Conservation (phyloP, 2,888 invertebrate genomes). For the Epirrita christyi region DNA sequence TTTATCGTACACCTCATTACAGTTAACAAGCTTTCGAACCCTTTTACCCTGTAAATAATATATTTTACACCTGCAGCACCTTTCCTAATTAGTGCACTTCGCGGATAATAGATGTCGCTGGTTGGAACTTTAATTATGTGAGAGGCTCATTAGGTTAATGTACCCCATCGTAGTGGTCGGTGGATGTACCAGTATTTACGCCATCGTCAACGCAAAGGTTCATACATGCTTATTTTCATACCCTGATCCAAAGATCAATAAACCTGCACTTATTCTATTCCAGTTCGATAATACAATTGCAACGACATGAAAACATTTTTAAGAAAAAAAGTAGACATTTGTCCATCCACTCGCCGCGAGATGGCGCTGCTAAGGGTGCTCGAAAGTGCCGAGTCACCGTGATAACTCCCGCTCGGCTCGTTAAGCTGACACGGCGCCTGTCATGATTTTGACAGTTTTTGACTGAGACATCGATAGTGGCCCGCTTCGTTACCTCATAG, state of each 20-base stretch:
- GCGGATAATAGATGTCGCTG: constrained; percentile 11
- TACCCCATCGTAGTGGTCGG: background rate
- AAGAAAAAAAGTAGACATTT: constrained; percentile 10
- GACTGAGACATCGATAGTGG: constrained; percentile 83
- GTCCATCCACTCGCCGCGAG: constrained; percentile 63
- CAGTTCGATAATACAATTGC: no score
- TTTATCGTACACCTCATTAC: constrained; percentile 82
- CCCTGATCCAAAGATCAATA: no score
- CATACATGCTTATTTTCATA: no score
- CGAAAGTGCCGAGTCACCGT: constrained; percentile 65
- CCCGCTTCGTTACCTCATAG: constrained; percentile 75
- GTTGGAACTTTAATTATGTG: constrained; percentile 7
- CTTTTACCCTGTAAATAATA: constrained; percentile 81
- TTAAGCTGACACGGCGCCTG: constrained; percentile 81
- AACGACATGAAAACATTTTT: background rate
- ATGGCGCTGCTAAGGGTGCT: constrained; percentile 58
- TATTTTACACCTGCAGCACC: constrained; percentile 77
- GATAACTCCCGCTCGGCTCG: constrained; percentile 72
- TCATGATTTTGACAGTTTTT: constrained; percentile 82
- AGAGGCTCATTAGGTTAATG: constrained; percentile 19
- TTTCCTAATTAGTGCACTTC: constrained; percentile 16
- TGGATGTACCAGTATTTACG: no score
- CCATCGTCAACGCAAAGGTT: no score
- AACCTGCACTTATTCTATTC: no score
- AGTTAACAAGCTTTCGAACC: constrained; percentile 79